Conservation (phyloP, 2,797 vertebrate genomes). For the Sylvia borin region DNA sequence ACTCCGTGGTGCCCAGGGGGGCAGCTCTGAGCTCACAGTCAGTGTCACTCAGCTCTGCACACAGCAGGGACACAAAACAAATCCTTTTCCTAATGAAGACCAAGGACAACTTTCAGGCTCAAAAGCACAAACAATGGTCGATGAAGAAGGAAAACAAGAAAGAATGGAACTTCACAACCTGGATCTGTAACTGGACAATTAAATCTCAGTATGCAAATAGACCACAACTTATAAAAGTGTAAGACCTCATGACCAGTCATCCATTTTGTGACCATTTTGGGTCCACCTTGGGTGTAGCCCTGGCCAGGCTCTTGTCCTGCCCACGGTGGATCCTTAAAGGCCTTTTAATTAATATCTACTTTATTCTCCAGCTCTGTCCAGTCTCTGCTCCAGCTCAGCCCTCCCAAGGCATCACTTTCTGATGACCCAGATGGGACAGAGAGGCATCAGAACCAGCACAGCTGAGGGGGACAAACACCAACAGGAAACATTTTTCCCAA, state of each 20-base stretch:
- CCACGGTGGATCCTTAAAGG: neutral
- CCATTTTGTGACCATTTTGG: neutral
- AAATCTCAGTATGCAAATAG: neutral
- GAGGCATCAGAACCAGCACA: neutral
- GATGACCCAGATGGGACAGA: neutral
- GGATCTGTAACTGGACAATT: neutral
- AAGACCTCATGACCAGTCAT: rapidly evolving
- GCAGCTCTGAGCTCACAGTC: neutral
- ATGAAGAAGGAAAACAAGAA: neutral
- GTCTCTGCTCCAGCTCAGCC: neutral
- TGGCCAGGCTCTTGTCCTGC: neutral
- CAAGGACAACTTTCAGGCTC: neutral
- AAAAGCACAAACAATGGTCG: neutral
- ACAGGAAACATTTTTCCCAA: rapidly evolving
- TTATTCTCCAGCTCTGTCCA: neutral
- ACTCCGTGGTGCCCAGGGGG: neutral
- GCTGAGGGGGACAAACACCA: neutral
- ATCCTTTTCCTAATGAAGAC: neutral
- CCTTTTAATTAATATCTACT: neutral
- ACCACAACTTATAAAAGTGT: neutral
- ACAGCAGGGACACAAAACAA: neutral
- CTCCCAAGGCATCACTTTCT: neutral
- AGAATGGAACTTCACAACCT: neutral
- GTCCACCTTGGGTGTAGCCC: neutral
- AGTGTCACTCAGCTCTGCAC: neutral